These are phyloP conservation scores for Cosmia trapezina DNA, from an alignment of 2,888 invertebrate species.

Conservation along the genomic window DNA sequence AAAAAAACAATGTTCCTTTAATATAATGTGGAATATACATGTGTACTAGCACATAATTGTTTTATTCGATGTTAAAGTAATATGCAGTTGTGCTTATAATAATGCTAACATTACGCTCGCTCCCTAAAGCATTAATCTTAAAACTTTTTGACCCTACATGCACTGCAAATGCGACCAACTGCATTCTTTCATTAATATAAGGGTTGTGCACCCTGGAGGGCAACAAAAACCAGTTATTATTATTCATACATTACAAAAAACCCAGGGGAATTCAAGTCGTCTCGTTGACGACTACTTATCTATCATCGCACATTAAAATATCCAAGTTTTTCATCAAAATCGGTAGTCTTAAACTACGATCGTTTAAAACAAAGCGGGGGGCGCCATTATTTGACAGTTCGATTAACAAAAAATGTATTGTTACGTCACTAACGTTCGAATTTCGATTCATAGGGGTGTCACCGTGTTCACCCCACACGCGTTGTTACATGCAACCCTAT, in stretches of 20 bases:
- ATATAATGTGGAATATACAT: background rate
- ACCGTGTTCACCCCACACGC: slow-evolving; percentile 81
- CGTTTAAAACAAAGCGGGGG: slow-evolving; percentile 85
- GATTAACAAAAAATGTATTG: slow-evolving; percentile 72
- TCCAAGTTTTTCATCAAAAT: slow-evolving; percentile 72
- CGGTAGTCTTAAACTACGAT: slow-evolving; percentile 75
- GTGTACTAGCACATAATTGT: background rate
- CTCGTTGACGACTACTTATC: slow-evolving; percentile 80
- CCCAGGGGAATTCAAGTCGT: slow-evolving; percentile 74
- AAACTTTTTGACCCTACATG: slow-evolving; percentile 85
- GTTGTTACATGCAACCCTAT: slow-evolving; percentile 82
- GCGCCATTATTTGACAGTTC: slow-evolving; percentile 75
- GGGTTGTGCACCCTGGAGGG: slow-evolving; percentile 87
- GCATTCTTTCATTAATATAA: slow-evolving; percentile 85
- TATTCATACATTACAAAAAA: slow-evolving; percentile 81
- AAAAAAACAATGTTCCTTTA: background rate
- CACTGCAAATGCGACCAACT: slow-evolving; percentile 82
- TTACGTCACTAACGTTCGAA: slow-evolving; percentile 74
- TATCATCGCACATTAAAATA: slow-evolving; percentile 79
- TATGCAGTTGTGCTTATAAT: slow-evolving; percentile 29
- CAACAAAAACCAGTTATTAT: slow-evolving; percentile 85
- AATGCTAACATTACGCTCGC: slow-evolving; percentile 38
- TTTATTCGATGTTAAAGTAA: slow-evolving; percentile 16
- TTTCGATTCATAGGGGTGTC: slow-evolving; percentile 86
- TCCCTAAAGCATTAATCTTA: slow-evolving; percentile 75